These are phyloP conservation scores for Scomberomorus guttatus DNA, from an alignment of 2,797 vertebrate genomes.

Conservation along the genomic window DNA sequence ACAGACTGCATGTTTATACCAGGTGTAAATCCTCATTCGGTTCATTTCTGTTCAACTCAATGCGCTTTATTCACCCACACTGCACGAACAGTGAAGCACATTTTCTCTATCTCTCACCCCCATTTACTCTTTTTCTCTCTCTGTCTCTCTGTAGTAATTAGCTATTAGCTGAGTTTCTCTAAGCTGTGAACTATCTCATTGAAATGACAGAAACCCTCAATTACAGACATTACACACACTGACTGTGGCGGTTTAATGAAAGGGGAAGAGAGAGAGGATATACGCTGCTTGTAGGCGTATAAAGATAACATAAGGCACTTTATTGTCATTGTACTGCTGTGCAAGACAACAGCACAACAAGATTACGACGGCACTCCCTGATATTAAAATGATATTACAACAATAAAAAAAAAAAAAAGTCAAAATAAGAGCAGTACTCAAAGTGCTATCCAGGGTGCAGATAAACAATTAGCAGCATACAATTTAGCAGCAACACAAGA, in stretches of 20 bases:
- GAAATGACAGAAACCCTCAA: constrained; percentile 73
- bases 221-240: constrained; percentile 59
- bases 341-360: no score
- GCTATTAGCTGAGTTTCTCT: constrained; percentile 74
- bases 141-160: constrained; percentile 65
- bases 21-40: constrained; percentile 26
- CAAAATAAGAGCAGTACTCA: no score
- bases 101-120: constrained; percentile 42
- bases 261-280: constrained; percentile 39
- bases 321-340: no score
- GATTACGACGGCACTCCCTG: no score
- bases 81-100: constrained; percentile 8
- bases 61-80: constrained; percentile 44
- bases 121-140: constrained; percentile 39
- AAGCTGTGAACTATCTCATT: constrained; percentile 71
- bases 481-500: no score
- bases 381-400: no score
- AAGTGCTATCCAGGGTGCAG: no score
- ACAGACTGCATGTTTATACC: neutral
- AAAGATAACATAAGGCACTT: constrained; percentile 24
- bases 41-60: constrained; percentile 18
- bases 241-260: constrained; percentile 58
- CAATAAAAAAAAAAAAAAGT: no score
- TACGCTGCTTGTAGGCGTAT: constrained; percentile 44
- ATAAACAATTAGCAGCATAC: no score